Evolutionary conservation across 1,140 invertebrate species (phyloP).

Genomic region (Cyrtorhinus lividipennis): DNA sequence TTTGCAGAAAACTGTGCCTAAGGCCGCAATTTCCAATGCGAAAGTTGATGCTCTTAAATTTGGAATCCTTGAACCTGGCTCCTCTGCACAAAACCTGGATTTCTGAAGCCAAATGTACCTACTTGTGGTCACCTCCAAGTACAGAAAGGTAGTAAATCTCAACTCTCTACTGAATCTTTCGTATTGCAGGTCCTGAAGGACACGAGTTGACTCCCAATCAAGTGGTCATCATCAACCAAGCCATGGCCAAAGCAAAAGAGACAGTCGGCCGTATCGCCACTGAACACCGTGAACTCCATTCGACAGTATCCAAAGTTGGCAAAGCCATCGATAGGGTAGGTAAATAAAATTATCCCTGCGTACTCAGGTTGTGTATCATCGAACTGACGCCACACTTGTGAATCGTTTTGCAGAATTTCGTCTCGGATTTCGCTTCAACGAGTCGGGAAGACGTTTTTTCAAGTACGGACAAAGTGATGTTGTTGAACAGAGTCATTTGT

Average conservation of each 20-base stretch:
- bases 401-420: conserved; percentile 74
- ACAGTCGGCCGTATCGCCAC: conserved; percentile 58
- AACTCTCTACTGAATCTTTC: too few relatives aligned
- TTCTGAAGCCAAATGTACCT: too few relatives aligned
- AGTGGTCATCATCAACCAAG: conserved; percentile 47
- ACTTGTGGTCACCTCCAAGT: too few relatives aligned
- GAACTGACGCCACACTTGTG: too few relatives aligned
- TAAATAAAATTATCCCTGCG: neutral
- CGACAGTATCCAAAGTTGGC: conserved; percentile 89
- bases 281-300: conserved; percentile 64
- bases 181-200: conserved; percentile 45
- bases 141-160: too few relatives aligned
- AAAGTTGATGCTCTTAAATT: too few relatives aligned
- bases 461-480: conserved; percentile 55
- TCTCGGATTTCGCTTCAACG: conserved; percentile 77
- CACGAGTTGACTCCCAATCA: conserved; percentile 48
- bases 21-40: too few relatives aligned
- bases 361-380: too few relatives aligned
- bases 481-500: conserved; percentile 89
- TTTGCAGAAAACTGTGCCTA: too few relatives aligned
- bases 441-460: conserved; percentile 75
- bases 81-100: too few relatives aligned
- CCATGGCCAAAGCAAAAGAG: conserved; percentile 56
- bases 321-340: conserved; percentile 80
- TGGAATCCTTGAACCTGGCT: too few relatives aligned